Conservation (phyloP, 2,113 vertebrate genomes). For the Bubo scandiacus region DNA sequence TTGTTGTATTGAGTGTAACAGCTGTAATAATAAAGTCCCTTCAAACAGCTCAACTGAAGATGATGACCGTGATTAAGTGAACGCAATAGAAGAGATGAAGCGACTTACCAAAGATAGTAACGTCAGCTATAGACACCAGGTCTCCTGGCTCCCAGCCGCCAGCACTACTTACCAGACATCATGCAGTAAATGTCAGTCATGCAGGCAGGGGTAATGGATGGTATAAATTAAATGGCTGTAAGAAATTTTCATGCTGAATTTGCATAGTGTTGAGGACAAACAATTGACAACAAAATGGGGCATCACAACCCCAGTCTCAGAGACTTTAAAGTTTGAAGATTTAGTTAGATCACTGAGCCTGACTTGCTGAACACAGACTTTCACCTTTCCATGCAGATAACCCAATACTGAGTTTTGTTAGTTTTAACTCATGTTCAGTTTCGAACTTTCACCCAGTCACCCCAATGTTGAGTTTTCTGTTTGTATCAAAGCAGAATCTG, state of each 20-base stretch:
- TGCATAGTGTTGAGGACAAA: slow-evolving; percentile 1
- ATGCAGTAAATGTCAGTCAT: neutral
- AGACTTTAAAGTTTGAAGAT: neutral
- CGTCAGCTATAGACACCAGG: slow-evolving; percentile 17
- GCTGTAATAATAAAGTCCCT: slow-evolving; percentile 45
- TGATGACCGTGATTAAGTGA: slow-evolving; percentile 35
- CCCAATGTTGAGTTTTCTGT: neutral
- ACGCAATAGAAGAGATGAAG: slow-evolving; percentile 11
- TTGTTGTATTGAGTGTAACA: slow-evolving; percentile 17
- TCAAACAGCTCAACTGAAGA: slow-evolving; percentile 27
- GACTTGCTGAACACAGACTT: neutral
- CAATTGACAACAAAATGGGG: neutral
- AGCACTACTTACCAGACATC: neutral
- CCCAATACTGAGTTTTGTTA: neutral
- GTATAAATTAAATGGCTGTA: neutral
- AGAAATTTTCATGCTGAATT: neutral
- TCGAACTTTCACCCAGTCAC: neutral
- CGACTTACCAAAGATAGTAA: neutral
- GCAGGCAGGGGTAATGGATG: neutral
- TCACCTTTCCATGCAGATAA: neutral
- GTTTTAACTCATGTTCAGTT: neutral
- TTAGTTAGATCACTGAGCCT: neutral
- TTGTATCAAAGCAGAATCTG: neutral
- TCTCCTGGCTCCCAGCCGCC: slow-evolving; percentile 1
- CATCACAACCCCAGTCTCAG: neutral